Evolutionary conservation across 2,888 invertebrate genomes (phyloP).

Genomic region (Nephrotoma appendiculata): DNA sequence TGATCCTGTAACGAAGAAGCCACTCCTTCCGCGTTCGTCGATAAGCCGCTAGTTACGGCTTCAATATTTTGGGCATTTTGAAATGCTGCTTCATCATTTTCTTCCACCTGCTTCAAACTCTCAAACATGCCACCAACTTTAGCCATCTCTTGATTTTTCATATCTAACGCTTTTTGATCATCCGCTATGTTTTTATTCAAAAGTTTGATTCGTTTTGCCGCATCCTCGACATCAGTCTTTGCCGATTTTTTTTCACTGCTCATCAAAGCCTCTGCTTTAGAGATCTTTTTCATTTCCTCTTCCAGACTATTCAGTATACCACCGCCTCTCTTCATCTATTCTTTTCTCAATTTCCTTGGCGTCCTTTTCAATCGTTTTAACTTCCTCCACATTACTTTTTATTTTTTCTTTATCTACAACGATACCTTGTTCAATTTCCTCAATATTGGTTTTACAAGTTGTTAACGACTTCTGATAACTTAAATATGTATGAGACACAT

Average conservation of each 20-base stretch:
- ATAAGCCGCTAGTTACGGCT: slow-evolving; percentile 69
- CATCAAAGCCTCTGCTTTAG: slow-evolving; percentile 51
- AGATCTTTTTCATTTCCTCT: slow-evolving; percentile 42
- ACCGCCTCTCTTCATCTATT: slow-evolving; percentile 52
- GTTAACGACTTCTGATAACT: slow-evolving; percentile 29
- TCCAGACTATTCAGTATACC: slow-evolving; percentile 49
- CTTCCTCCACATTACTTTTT: slow-evolving; percentile 37
- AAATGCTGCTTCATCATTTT: slow-evolving; percentile 49
- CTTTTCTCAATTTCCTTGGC: slow-evolving; percentile 46
- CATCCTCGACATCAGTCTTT: slow-evolving; percentile 48
- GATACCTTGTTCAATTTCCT: slow-evolving; percentile 38
- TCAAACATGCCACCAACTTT: slow-evolving; percentile 51
- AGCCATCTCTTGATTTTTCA: slow-evolving; percentile 44
- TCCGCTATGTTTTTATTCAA: slow-evolving; percentile 50
- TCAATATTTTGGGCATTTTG: slow-evolving; percentile 65
- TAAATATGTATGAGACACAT: slow-evolving; percentile 34
- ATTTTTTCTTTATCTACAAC: slow-evolving; percentile 43
- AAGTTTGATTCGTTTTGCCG: slow-evolving; percentile 51
- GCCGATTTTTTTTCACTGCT: slow-evolving; percentile 47
- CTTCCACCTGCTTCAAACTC: slow-evolving; percentile 49
- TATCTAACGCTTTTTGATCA: slow-evolving; percentile 45
- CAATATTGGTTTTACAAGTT: background rate
- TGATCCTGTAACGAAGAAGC: slow-evolving; percentile 80
- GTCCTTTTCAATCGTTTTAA: slow-evolving; percentile 39
- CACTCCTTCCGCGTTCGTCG: slow-evolving; percentile 61